Evolutionary conservation across 2,113 vertebrate genomes (phyloP), one percentile per base, ranked within the genome.

Genomic region (Apeltes quadracus): DNA sequence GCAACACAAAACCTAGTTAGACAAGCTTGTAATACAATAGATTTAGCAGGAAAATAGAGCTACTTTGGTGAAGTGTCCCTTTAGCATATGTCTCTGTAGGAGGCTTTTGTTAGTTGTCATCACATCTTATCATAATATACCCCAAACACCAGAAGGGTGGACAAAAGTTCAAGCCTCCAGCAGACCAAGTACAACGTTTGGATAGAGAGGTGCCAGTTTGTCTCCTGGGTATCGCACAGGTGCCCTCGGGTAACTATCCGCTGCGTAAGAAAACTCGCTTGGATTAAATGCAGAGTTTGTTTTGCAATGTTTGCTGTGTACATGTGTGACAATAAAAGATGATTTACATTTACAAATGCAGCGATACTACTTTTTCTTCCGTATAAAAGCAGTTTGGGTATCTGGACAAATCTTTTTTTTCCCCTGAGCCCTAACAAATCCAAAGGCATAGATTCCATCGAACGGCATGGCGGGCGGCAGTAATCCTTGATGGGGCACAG

Each of bases 401-500:
- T 79, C 85, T 61, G 57, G 57, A 75, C n/a, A n/a, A n/a, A n/a
- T 41, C 53, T 39, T 36, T 64, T 23, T 71, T 64, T 23, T 66
- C 85, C 78, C 78, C 39, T 62, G 84, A 79, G 85, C 68, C 39
- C 59, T 7, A 73, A 86, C 63, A 69, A 73, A 83, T 87, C 90
- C 84, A 69, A 82, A 81, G 70, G 69, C 84, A 79, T 78, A 81
- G 74, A 86, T 87, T 77, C 73, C 78, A 87, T 85, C 81, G 88
- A 84, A 83, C 58, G 38, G 72, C 34, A 0, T 62, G 78, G 63
- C 70, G 68, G 73, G 85, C 81, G 76, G 76, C 46, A 62, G 71
- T 62, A 88, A 90, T 86, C 90, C 86, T 87, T 87, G 85, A 92
- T 88, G 86, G 79, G 83, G 68, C 69, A 74, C 56, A 46, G 72